Conservation (phyloP, 2,797 vertebrate species). For the Odontamblyopus lacepedii region DNA sequence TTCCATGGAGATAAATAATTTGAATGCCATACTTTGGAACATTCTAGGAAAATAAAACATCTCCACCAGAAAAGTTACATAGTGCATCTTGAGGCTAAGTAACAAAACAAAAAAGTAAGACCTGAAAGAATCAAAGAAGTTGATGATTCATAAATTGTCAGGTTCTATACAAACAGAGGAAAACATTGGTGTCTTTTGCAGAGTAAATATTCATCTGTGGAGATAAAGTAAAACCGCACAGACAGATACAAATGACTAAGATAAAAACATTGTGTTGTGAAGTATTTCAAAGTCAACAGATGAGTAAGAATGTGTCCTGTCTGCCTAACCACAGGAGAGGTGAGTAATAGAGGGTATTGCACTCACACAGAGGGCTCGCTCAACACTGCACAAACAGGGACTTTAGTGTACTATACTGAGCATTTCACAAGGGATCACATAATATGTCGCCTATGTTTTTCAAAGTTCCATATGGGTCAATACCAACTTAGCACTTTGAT, state of each 20-base stretch:
- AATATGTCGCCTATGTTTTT: too few species aligned
- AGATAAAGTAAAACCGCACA: background rate
- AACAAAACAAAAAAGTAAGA: background rate
- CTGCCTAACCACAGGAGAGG: background rate
- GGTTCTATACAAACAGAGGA: background rate
- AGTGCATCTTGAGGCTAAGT: too few species aligned
- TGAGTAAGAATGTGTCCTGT: background rate
- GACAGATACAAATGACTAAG: background rate
- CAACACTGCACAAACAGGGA: background rate
- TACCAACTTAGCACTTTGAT: too few species aligned
- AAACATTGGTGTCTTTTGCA: background rate
- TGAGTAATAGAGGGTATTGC: background rate
- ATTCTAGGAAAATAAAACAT: too few species aligned
- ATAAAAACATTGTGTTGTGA: background rate
- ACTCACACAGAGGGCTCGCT: too few species aligned
- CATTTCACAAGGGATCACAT: too few species aligned
- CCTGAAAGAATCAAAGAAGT: background rate
- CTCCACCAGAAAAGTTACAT: too few species aligned
- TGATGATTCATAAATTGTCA: background rate
- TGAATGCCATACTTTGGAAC: too few species aligned
- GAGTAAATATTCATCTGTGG: background rate
- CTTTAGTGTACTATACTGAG: too few species aligned
- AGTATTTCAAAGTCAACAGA: slow-evolving; percentile 6
- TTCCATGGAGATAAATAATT: too few species aligned
- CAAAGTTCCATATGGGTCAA: too few species aligned